Evolutionary conservation across 2,113 vertebrate species (phyloP).

Genomic region (Orycteropus afer): DNA sequence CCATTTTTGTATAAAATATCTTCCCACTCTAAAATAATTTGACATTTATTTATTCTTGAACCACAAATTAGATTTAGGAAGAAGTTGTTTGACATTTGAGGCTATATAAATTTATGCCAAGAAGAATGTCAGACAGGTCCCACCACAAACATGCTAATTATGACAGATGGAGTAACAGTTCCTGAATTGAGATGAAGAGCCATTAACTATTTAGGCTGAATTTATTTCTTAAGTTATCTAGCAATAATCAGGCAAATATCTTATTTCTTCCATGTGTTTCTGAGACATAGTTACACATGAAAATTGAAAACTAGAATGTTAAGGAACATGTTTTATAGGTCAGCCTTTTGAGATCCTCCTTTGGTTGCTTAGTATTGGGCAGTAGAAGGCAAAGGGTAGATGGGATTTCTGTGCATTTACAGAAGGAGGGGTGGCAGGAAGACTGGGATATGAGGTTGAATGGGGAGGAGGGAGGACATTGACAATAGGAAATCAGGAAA

Average conservation of each 20-base stretch:
- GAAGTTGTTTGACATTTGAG: background rate
- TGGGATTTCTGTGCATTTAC: background rate
- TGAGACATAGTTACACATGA: background rate
- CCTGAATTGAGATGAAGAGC: background rate
- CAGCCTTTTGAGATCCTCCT: background rate
- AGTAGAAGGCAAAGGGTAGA: background rate
- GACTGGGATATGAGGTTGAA: background rate
- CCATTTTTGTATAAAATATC: background rate
- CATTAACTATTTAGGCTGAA: background rate
- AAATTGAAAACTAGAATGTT: background rate
- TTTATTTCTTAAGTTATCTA: background rate
- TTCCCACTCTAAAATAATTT: background rate
- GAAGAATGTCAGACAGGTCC: background rate
- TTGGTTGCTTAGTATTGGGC: background rate
- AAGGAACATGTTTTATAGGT: background rate
- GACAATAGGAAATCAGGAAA: background rate
- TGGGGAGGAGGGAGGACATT: background rate
- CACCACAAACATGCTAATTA: background rate
- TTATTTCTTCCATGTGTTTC: background rate
- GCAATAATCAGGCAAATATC: background rate
- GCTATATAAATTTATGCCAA: background rate
- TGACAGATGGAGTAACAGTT: background rate
- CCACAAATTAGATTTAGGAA: background rate
- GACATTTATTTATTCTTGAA: conserved; percentile 4
- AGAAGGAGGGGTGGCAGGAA: background rate